A percentile compares a stretch with the other conserved stretches of the same genome.
These are phyloP conservation scores for Pachycephala philippinensis DNA, from an alignment of 2,113 vertebrate species.

Conservation along the genomic window DNA sequence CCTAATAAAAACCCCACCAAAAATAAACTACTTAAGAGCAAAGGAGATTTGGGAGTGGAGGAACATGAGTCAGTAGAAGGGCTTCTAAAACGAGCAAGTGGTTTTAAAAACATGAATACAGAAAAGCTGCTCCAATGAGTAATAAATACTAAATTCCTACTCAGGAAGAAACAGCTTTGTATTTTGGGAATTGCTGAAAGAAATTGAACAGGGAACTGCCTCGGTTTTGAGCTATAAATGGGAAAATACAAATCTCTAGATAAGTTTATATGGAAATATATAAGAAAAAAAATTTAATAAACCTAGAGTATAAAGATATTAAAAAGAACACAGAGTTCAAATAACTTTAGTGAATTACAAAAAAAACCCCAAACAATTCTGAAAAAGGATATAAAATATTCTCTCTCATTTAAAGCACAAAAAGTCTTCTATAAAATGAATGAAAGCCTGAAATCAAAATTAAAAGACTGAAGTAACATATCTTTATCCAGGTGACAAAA, in stretches of 20 bases:
- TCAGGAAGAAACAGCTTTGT: background rate
- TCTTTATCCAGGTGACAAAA: background rate
- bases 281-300: background rate
- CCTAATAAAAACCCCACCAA: background rate
- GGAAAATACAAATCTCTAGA: background rate
- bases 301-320: background rate
- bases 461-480: background rate
- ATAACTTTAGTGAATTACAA: background rate
- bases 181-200: background rate
- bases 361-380: background rate
- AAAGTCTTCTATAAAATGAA: background rate
- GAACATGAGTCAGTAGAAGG: constrained; percentile 27
- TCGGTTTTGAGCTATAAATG: background rate
- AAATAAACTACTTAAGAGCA: constrained; percentile 32
- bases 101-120: background rate
- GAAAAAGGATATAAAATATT: background rate
- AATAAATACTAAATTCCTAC: constrained; percentile 1
- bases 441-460: background rate
- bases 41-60: background rate
- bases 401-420: background rate
- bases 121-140: background rate
- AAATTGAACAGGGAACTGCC: background rate
- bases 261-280: background rate
- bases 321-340: background rate
- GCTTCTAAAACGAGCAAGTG: background rate